Conservation (phyloP, 2,113 vertebrate species). For the Syrmaticus mikado region DNA sequence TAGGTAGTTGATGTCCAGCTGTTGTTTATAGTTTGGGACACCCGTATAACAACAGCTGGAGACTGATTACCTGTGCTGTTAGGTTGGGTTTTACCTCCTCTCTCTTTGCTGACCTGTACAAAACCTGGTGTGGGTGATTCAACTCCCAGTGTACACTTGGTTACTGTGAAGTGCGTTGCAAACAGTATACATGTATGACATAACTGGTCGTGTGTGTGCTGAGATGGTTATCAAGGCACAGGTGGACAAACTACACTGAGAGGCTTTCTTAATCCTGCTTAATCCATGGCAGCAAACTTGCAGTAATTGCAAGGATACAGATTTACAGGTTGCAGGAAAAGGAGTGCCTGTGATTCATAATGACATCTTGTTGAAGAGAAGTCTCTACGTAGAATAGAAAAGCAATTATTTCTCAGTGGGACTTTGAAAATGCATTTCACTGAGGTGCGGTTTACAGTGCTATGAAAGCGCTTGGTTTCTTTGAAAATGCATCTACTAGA, state of each 20-base stretch:
- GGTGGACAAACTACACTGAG: background rate
- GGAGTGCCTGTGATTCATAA: background rate
- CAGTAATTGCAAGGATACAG: background rate
- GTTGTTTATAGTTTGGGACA: background rate
- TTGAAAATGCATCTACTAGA: background rate
- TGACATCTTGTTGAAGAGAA: background rate
- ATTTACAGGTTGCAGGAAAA: background rate
- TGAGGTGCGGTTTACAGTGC: background rate
- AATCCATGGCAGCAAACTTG: background rate
- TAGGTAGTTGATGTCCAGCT: background rate
- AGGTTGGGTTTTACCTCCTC: background rate
- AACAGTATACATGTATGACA: background rate
- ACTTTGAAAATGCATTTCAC: background rate
- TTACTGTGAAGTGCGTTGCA: conserved; percentile 49
- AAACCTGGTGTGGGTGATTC: conserved; percentile 19
- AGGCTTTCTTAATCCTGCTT: background rate
- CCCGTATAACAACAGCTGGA: conserved; percentile 42
- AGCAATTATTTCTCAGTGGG: background rate
- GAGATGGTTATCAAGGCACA: background rate
- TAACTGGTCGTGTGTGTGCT: background rate
- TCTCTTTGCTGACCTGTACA: conserved; percentile 37
- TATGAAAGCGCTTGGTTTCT: background rate
- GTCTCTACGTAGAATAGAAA: background rate
- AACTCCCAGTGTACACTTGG: background rate
- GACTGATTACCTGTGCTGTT: conserved; percentile 27